phyloP scores from a whole-genome alignment of 2,797 vertebrate genomes.

The Coracias cyanogaster region DNA sequence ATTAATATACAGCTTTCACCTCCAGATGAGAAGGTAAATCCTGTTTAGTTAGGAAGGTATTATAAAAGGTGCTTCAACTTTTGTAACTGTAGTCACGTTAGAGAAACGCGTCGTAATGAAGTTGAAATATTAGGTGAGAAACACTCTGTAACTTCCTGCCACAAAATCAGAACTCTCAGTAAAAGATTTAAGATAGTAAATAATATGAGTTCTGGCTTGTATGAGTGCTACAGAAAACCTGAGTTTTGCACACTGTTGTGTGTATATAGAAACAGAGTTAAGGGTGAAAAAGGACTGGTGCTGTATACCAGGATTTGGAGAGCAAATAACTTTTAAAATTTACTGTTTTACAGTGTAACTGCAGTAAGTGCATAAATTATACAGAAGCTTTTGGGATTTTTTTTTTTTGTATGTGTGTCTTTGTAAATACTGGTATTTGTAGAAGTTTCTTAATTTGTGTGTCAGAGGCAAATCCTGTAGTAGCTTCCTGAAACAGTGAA shows the following conservation, averaged over 20 bases:
- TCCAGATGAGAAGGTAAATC: background rate
- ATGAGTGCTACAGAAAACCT: background rate
- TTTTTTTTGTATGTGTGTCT: background rate
- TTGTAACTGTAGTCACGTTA: background rate
- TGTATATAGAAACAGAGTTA: background rate
- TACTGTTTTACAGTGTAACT: background rate
- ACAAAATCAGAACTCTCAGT: background rate
- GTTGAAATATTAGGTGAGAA: background rate
- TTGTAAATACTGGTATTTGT: background rate
- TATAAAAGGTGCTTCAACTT: background rate
- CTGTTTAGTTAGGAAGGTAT: background rate
- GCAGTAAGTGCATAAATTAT: background rate
- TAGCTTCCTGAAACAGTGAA: background rate
- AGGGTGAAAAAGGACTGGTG: background rate
- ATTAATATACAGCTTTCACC: background rate
- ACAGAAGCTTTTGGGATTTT: background rate
- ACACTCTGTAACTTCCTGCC: background rate
- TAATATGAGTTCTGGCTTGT: background rate
- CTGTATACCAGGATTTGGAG: background rate
- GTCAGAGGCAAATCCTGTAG: background rate
- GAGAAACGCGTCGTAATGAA: background rate
- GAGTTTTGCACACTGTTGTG: background rate
- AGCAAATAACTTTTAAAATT: background rate
- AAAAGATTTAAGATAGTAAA: background rate
- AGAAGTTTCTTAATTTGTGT: background rate